Conservation (phyloP, 2,113 vertebrate genomes). For the Dasyprocta punctata region DNA sequence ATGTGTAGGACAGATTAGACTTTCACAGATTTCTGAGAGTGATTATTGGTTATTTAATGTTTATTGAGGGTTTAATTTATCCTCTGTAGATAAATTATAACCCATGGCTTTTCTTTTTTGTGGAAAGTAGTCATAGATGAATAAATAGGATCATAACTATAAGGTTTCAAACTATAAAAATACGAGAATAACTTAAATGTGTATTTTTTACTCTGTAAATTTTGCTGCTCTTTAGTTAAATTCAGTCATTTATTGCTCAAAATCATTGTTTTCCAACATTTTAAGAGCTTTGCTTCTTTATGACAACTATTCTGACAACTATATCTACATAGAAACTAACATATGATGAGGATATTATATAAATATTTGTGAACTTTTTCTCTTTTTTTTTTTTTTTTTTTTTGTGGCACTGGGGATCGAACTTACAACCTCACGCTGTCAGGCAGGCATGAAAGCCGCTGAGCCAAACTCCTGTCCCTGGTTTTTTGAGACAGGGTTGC, state of each 20-base stretch:
- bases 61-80: not conserved
- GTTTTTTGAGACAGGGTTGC: no score
- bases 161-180: not conserved
- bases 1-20: not conserved
- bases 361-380: not conserved
- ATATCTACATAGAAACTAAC: not conserved
- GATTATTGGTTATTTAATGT: conserved; percentile 15
- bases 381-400: no score
- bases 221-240: not conserved
- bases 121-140: not conserved
- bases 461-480: no score
- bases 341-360: not conserved
- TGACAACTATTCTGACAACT: not conserved
- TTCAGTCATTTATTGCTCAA: not conserved
- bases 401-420: no score
- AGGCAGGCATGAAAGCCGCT: no score
- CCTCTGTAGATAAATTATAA: not conserved
- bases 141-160: not conserved
- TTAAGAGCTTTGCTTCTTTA: not conserved
- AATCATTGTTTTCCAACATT: not conserved
- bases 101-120: not conserved
- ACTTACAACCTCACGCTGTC: no score
- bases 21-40: not conserved
- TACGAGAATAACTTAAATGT: not conserved
- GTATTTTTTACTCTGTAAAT: not conserved